These are phyloP conservation scores for Ethmia dodecea DNA, from an alignment of 2,888 invertebrate species.

Conservation along the genomic window DNA sequence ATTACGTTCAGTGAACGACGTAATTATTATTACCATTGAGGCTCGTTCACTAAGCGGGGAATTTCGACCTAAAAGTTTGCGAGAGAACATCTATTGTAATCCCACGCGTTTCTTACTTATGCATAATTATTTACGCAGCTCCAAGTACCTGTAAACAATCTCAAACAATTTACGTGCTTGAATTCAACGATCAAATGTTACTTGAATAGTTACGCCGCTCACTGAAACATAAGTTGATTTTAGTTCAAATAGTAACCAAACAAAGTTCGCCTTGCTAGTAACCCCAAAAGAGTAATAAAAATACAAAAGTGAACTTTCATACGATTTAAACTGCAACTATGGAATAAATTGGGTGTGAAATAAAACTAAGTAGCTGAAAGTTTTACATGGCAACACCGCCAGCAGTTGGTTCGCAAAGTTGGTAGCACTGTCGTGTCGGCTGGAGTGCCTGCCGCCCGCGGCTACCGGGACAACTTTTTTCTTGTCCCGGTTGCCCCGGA, in stretches of 20 bases:
- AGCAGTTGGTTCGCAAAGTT: constrained; percentile 34
- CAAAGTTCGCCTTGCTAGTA: too few relatives aligned
- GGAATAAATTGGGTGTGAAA: constrained; percentile 57
- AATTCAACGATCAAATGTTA: too few relatives aligned
- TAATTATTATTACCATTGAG: constrained; percentile 13
- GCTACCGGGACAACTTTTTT: constrained; percentile 35
- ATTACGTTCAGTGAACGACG: constrained; percentile 23
- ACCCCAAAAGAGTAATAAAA: background rate
- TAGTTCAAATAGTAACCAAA: too few relatives aligned
- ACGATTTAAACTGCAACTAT: constrained; percentile 13
- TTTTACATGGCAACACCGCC: constrained; percentile 34
- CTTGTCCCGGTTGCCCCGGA: constrained; percentile 14
- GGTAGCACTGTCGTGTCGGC: constrained; percentile 29
- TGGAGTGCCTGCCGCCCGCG: constrained; percentile 29
- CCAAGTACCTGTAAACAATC: too few relatives aligned
- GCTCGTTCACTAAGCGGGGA: background rate
- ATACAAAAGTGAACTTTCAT: background rate
- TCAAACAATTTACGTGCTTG: too few relatives aligned
- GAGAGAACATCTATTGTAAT: too few relatives aligned
- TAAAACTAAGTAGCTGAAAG: constrained; percentile 58
- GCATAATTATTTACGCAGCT: too few relatives aligned
- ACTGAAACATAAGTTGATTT: too few relatives aligned
- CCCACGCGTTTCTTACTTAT: too few relatives aligned
- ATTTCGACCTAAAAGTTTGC: too few relatives aligned
- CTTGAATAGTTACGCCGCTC: too few relatives aligned